Percentiles rank a stretch among this genome's conserved stretches.
These are phyloP conservation scores for Himalopsyche tibetana DNA, from an alignment of 2,888 invertebrate genomes.

Conservation along the genomic window DNA sequence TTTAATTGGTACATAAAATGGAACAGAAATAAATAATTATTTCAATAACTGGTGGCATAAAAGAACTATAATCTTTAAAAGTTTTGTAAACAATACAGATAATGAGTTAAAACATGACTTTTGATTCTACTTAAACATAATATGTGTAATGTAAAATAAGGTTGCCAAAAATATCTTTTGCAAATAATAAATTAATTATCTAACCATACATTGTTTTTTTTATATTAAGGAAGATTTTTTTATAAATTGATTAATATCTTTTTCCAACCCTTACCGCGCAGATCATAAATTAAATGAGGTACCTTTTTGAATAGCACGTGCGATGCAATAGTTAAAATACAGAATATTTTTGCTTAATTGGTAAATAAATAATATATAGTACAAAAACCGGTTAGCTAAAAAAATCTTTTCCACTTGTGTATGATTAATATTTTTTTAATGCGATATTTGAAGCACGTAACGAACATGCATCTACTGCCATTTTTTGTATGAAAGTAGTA, in stretches of 20 bases:
- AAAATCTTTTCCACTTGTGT: too few relatives aligned
- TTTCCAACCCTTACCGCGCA: conserved; percentile 45
- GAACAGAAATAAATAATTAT: not conserved
- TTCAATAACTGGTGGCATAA: too few relatives aligned
- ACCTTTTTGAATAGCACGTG: conserved; percentile 65
- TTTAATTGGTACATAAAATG: not conserved
- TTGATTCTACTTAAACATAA: too few relatives aligned
- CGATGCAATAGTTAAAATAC: conserved; percentile 56
- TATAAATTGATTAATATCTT: conserved; percentile 32
- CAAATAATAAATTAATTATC: not conserved
- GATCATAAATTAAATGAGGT: conserved; percentile 63
- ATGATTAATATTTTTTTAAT: too few relatives aligned
- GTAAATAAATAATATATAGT: too few relatives aligned
- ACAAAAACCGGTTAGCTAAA: too few relatives aligned
- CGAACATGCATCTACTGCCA: too few relatives aligned
- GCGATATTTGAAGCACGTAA: too few relatives aligned
- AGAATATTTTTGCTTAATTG: not conserved
- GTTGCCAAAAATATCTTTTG: conserved; percentile 7
- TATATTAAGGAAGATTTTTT: conserved; percentile 14
- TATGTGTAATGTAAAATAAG: not conserved
- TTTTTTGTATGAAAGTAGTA: too few relatives aligned
- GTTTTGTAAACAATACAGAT: too few relatives aligned
- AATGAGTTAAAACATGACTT: too few relatives aligned
- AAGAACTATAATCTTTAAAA: too few relatives aligned
- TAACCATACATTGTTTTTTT: not conserved